Evolutionary conservation across 2,888 invertebrate species (phyloP), one percentile per base, ranked within the genome.

Genomic region (Lymantria dispar): DNA sequence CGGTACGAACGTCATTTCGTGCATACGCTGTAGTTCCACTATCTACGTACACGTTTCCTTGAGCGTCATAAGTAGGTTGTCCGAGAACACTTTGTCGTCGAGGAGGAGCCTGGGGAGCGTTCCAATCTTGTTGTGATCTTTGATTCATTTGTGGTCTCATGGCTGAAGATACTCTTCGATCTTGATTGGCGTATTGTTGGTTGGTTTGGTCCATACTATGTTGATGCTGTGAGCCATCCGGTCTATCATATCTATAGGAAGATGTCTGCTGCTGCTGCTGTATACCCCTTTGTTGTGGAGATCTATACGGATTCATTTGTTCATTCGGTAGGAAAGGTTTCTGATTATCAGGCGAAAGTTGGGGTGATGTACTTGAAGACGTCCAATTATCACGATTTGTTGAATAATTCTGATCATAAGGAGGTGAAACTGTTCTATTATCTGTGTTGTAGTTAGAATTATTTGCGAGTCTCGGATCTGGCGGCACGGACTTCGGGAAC

Each of bases 51-150:
- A 71, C 57, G 53, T 74, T 78, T 12, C 80, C 80, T 65, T 82
- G 88, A 7, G 79, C 58, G 43, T 84, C 83, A 39, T 72, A 75
- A 38, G 72, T 74, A 7, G 90, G 87, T 61, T 90, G 89, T 41
- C 78, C 87, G 13, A 90, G 74, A 36, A 91, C 70, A 58, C 90
- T 91, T 62, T 85, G 86, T 62, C 90, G 75, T 63, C 90, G 71
- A 1, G 71, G 60, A 41, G 81, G 68, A 48, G 76, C 78, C 60
- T 86, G 83, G 15, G 64, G 61, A 49, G 68, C 52, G 41, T 70
- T 83, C 87, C 88, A 87, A 53, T 89, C 87, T 65, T 85, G 87
- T 30, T 74, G 76, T 41, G 72, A 72, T 62, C 77, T 76, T 66
- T 87, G 88, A 65, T 81, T 86, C 46, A 76, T 59, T 43, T 72